Evolutionary conservation across 2,113 vertebrate genomes (phyloP), one percentile per base, ranked within the genome.

Genomic region (Bambusicola thoracicus): DNA sequence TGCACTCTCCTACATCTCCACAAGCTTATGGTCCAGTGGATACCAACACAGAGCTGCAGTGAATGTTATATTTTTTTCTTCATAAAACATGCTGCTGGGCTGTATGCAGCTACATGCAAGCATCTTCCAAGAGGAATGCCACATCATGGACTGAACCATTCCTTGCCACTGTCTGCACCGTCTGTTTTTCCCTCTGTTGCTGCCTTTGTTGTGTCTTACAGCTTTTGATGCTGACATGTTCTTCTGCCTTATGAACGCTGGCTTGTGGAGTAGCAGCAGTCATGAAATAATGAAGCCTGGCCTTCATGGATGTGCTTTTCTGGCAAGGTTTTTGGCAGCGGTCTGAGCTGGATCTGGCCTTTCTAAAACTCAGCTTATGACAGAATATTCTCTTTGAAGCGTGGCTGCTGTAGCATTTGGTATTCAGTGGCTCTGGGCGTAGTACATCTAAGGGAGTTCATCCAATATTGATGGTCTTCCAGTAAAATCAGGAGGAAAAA

Each of bases 351-450:
- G 69, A 92, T 70, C 67, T 72, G 87, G 87, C 91, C 92, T 92
- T 95, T 44, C 91, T 89, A 84, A 82, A 90, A 59, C 91, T 95
- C 84, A 56, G 66, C 17, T 92, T 69, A 63, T 84, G 94, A 91
- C 89, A 95, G 88, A 96, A 96, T 96, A 97, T 97, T 97, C 94
- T 92, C 92, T 97, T 97, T 97, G 96, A 97, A 96, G 89, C 36
- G 0, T 25, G 88, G 91, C 90, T 97, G 49, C 77, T 85, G 63
- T 66, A 93, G 38, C 81, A 90, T 92, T 92, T 94, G 93, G 68
- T 93, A 95, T 97, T 94, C 93, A 87, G 95, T 93, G 92, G 85
- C 93, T 96, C 68, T 96, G 90, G 83, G 94, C 94, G 90, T 75
- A 79, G 85, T 40, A 94, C 80, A 81, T 95, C 89, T 95, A 59